Percentiles rank a stretch among this genome's conserved stretches.
phyloP scores from a whole-genome alignment of 2,797 vertebrate species.

The Ficedula albicollis region DNA sequence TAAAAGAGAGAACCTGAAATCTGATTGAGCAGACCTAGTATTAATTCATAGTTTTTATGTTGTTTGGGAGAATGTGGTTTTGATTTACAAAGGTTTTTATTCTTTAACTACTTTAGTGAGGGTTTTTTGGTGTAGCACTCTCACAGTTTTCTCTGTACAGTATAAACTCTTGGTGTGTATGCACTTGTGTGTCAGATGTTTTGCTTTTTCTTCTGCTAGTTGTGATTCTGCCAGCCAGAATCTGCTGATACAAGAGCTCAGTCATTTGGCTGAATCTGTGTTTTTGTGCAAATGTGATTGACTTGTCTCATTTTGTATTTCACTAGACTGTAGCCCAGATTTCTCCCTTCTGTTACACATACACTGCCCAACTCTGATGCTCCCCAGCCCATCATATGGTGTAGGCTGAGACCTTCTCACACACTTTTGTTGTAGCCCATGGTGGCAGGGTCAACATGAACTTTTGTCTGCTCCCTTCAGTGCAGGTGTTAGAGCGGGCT shows the following conservation, averaged over 20 bases:
- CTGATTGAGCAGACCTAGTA: not conserved
- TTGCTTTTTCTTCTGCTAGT: not conserved
- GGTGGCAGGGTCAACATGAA: not conserved
- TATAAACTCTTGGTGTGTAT: not conserved
- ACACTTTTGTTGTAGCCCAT: not conserved
- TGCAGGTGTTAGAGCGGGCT: not conserved
- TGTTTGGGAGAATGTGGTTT: not conserved
- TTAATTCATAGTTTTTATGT: not conserved
- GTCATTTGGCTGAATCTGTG: slow-evolving; percentile 13
- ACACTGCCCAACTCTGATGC: not conserved
- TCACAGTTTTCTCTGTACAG: not conserved
- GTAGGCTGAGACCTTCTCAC: not conserved
- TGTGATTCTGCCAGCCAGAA: not conserved
- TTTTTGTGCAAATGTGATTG: slow-evolving; percentile 34
- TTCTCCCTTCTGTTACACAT: slow-evolving; percentile 34
- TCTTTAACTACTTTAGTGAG: not conserved
- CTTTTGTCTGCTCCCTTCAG: not conserved
- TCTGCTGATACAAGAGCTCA: not conserved
- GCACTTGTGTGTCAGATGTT: not conserved
- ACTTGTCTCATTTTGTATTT: slow-evolving; percentile 31
- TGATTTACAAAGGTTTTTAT: not conserved
- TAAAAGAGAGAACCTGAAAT: not conserved
- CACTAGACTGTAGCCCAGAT: slow-evolving; percentile 22
- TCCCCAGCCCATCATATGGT: not conserved
- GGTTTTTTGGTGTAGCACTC: not conserved